Percentiles rank a stretch among this genome's conserved stretches.
These are phyloP conservation scores for Corythornis vintsioides DNA, from an alignment of 2,113 vertebrate species.

Conservation along the genomic window DNA sequence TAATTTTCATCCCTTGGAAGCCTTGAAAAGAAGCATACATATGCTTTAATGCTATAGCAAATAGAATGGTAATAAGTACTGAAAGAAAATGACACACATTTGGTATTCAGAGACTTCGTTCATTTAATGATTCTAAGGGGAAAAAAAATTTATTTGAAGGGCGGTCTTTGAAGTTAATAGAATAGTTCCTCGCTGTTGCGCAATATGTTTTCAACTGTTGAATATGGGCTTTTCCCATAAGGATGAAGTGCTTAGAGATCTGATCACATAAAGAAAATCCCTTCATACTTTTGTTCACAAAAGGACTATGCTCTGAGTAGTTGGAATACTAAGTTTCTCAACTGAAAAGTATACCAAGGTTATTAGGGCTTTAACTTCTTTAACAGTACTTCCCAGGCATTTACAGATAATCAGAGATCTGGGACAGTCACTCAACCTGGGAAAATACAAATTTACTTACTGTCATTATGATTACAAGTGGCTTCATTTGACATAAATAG, in stretches of 20 bases:
- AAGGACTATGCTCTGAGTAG: not conserved
- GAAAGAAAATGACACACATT: not conserved
- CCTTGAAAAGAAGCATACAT: not conserved
- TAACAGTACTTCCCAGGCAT: not conserved
- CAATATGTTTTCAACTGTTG: not conserved
- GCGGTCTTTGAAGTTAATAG: not conserved
- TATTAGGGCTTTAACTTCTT: slow-evolving; percentile 10
- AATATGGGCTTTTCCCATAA: not conserved
- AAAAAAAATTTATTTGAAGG: not conserved
- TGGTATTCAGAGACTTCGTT: slow-evolving; percentile 16
- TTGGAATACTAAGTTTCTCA: not conserved
- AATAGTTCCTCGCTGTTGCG: not conserved
- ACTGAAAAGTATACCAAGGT: not conserved
- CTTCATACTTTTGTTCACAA: slow-evolving; percentile 21
- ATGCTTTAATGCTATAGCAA: not conserved
- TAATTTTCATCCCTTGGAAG: slow-evolving; percentile 26
- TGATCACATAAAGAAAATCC: slow-evolving; percentile 23
- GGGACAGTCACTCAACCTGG: not conserved
- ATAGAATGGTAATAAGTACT: slow-evolving; percentile 22
- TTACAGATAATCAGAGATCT: not conserved
- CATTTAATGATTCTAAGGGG: slow-evolving; percentile 25
- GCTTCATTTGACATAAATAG: not conserved
- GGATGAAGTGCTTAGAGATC: not conserved
- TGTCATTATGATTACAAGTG: not conserved
- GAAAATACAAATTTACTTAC: not conserved